Evolutionary conservation across 30 jellyfish, hydroid and myxozoan species (phyloP), one percentile per base, ranked within the genome.

Genomic region (Hydra vulgaris): DNA sequence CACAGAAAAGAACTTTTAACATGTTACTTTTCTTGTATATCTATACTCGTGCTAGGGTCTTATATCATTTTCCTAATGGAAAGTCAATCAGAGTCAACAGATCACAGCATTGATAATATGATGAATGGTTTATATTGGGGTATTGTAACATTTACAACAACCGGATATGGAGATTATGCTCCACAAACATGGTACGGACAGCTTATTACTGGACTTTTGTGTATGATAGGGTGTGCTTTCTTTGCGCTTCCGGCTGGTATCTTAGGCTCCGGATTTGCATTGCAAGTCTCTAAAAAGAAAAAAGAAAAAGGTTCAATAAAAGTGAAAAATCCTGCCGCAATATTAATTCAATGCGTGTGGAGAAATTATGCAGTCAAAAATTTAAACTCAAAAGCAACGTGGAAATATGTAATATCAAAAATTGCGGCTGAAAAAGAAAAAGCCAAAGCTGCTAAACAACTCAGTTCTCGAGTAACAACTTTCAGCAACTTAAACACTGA

Each of bases 101-200:
- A 86, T 26, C 76, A 78, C 1, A 90, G 87, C 15, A 94, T 90
- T 26, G 73, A 83, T 67, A 94, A 90, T 66, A 70, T 90, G 82
- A 95, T 90, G 0, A 86, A 84, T 71, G 95, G 97, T 54, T 79
- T 90, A 71, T 90, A 90, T 70, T 90, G 97, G 97, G 97, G 94
- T 0, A 87, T 90, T 72, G 88, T 90, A 70, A 89, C 87, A 7
- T 74, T 80, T 68, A 61, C 87, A 22, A 61, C 98, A 15, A 86
- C 86, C 52, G 98, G 98, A 18, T 92, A 82, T 79, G 98, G 98
- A 24, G 98, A 92, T 72, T 40, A 82, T 0, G 55, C 95, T 25
- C 98, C 98, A 0, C 88, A 87, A 68, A 82, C 98, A 68, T 92
- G 98, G 98, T 86, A 83, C 1, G 96, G 95, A 21, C 86, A 92